Conservation (phyloP, 1,140 invertebrate species). For the Drosophila repleta region DNA sequence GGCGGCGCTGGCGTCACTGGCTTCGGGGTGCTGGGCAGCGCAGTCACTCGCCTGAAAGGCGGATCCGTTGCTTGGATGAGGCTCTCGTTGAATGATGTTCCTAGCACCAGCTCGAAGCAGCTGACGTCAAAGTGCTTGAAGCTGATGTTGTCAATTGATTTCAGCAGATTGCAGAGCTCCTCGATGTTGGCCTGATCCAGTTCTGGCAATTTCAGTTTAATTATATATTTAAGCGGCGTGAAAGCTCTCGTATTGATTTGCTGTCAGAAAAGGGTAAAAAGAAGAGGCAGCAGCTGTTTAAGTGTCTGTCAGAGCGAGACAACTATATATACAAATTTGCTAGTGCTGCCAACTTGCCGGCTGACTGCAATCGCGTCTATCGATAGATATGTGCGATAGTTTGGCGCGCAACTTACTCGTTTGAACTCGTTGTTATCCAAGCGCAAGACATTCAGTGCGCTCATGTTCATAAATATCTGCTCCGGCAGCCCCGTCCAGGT, state of each 20-base stretch:
- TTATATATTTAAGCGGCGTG: constrained; percentile 68
- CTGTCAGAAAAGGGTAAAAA: constrained; percentile 54
- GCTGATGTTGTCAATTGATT: constrained; percentile 77
- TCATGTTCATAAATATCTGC: constrained; percentile 84
- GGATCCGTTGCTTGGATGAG: constrained; percentile 66
- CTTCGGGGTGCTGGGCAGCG: constrained; percentile 38
- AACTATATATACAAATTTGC: constrained; percentile 29
- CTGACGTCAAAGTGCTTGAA: constrained; percentile 75
- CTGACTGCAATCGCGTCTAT: constrained; percentile 8
- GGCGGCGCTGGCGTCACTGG: constrained; percentile 48
- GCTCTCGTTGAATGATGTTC: constrained; percentile 79
- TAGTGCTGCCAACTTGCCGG: constrained; percentile 38
- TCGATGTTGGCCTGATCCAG: constrained; percentile 63
- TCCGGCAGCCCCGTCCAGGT: constrained; percentile 74
- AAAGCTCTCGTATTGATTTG: constrained; percentile 83
- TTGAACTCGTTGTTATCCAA: constrained; percentile 84
- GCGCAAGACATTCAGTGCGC: constrained; percentile 81
- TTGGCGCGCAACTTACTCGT: constrained; percentile 63
- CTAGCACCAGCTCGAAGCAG: constrained; percentile 76
- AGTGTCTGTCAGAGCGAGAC: constrained; percentile 46
- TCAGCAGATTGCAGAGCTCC: constrained; percentile 73
- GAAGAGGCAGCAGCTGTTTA: constrained; percentile 18
- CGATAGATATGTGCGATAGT: constrained; percentile 37
- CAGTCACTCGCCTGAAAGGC: constrained; percentile 48
- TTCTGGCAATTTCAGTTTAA: constrained; percentile 77